Evolutionary conservation across 1,140 invertebrate species (phyloP), one percentile per base, ranked within the genome.

Genomic region (Solenopsis fugax): DNA sequence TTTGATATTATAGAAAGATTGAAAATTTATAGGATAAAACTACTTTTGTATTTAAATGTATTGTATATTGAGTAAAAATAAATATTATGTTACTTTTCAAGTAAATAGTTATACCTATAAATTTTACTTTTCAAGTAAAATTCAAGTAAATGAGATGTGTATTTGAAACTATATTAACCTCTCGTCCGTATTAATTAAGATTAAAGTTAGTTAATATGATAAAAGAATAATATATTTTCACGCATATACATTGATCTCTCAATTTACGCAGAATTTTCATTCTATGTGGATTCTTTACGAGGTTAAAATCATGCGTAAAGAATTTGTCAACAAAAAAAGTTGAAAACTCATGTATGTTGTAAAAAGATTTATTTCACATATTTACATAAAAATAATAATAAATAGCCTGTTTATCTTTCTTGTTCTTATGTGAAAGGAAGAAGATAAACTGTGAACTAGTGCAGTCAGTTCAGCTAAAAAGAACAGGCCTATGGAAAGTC

Each of bases 201-300:
- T 80, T 80, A 52, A 50, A 77, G 4, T 48, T 64, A 77, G 2
- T 77, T 77, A 48, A 75, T 75, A 75, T 34, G 7, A 58, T 58
- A 77, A 48, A 77, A 52, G 16, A 58, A 2, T 2, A 56, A 52
- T 21, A 7, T 0, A 60, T 21, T 10, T 67, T 67, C 41, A 45
- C 10, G 64, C 9, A 67, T 21, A 10, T 67, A 41, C 41, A 7
- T 41, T 41, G 41, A 41, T 41, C 7, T 7, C 41, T 41, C 41
- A 5, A 41, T 41, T 41, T 41, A 41, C 41, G 7, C 4, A 41
- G 2, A 29, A 41, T 41, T 4, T 41, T 3, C 41, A 41, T 41
- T 41, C 7, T 5, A 41, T 5, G 0, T 29, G 41, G 41, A 2
- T 41, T 41, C 4, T 41, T 6, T 41, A 41, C 41, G 41, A 1